phyloP scores from a whole-genome alignment of 2,888 invertebrate genomes.

The Teleiodes luculella region DNA sequence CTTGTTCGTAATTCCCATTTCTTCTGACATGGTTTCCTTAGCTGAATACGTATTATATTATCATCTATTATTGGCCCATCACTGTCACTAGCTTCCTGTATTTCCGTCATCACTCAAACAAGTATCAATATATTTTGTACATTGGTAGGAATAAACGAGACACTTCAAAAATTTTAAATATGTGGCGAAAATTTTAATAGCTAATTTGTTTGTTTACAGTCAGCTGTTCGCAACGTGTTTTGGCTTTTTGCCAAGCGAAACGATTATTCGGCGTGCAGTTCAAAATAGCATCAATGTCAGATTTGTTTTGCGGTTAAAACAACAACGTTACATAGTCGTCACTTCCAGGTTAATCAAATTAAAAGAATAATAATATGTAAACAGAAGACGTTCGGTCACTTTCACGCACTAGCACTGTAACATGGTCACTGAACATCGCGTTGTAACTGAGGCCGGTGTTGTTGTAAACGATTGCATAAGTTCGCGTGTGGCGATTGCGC shows the following conservation, averaged over 20 bases:
- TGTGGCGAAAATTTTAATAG: constrained; percentile 37
- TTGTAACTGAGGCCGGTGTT: constrained; percentile 50
- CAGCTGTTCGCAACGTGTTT: constrained; percentile 60
- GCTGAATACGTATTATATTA: constrained; percentile 80
- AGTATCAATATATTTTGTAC: constrained; percentile 26
- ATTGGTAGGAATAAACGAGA: constrained; percentile 28
- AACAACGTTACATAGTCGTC: constrained; percentile 33
- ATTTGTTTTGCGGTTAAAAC: constrained; percentile 64
- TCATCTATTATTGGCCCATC: constrained; percentile 70
- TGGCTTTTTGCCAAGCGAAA: constrained; percentile 63
- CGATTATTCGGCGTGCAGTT: constrained; percentile 62
- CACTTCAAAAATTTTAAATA: constrained; percentile 32
- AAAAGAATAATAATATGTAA: constrained; percentile 23
- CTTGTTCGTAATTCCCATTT: constrained; percentile 82
- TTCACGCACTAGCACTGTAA: constrained; percentile 53
- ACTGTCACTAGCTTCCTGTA: constrained; percentile 59
- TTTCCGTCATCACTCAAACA: constrained; percentile 52
- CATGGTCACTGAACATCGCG: constrained; percentile 56
- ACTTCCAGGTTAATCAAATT: constrained; percentile 21
- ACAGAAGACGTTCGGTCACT: constrained; percentile 42
- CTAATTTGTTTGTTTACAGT: constrained; percentile 74
- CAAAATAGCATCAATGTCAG: constrained; percentile 75
- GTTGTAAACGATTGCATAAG: constrained; percentile 65
- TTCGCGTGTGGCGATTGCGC: constrained; percentile 54
- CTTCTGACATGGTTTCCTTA: constrained; percentile 79